Percentiles rank a stretch among this genome's conserved stretches.
These are phyloP conservation scores for Spisula subtruncata DNA, from an alignment of 2,888 invertebrate genomes.

Conservation along the genomic window DNA sequence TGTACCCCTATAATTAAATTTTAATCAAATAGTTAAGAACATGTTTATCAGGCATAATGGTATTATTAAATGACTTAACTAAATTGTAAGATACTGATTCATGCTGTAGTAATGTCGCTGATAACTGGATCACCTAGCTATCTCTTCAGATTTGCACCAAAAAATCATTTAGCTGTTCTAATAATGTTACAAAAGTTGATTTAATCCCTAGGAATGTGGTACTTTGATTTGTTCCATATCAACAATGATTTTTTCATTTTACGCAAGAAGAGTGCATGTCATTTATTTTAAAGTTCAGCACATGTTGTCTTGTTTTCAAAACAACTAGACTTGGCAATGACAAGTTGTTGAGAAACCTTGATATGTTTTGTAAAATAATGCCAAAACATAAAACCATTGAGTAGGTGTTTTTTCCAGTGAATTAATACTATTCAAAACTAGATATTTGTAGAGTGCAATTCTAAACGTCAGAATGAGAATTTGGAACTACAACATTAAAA, in stretches of 20 bases:
- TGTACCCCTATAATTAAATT: background rate
- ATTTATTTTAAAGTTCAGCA: background rate
- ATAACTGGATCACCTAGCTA: background rate
- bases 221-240: background rate
- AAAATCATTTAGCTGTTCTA: background rate
- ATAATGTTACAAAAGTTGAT: background rate
- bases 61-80: background rate
- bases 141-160: background rate
- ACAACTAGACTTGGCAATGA: background rate
- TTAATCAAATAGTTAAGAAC: background rate
- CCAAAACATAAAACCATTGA: background rate
- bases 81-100: background rate
- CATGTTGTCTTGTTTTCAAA: background rate
- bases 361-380: background rate
- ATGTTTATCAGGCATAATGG: background rate
- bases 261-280: background rate
- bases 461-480: too few species aligned
- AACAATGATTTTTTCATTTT: background rate
- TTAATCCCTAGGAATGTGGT: background rate
- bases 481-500: too few species aligned
- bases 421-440: too few species aligned
- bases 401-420: background rate
- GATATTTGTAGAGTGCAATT: too few species aligned
- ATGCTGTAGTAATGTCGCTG: background rate
- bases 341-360: background rate